Conservation (phyloP, 2,888 invertebrate genomes). For the Drosophila austrosaltans region DNA sequence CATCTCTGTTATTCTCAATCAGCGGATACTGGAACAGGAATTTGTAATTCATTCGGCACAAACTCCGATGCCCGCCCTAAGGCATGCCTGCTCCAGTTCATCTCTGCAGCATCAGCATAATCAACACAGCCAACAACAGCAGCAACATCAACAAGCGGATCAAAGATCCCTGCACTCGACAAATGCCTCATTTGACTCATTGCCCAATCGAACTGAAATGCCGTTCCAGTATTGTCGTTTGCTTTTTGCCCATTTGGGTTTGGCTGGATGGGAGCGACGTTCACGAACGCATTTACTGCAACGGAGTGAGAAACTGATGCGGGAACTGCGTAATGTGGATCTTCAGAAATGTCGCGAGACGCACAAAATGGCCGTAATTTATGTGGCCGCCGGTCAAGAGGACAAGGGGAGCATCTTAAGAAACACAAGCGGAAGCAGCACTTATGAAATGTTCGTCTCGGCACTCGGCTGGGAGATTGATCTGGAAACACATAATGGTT, state of each 20-base stretch:
- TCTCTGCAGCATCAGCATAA: conserved; percentile 46
- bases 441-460: conserved; percentile 93
- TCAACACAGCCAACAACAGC: conserved; percentile 23
- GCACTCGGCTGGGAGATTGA: conserved; percentile 91
- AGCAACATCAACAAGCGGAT: conserved; percentile 43
- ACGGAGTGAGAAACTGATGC: conserved; percentile 93
- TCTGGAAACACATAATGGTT: conserved; percentile 96
- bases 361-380: conserved; percentile 98
- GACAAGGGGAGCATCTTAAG: conserved; percentile 94
- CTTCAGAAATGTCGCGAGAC: conserved; percentile 95
- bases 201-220: conserved; percentile 84
- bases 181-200: conserved; percentile 82
- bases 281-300: conserved; percentile 92
- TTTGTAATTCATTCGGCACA: conserved; percentile 85
- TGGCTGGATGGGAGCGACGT: conserved; percentile 95
- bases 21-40: conserved; percentile 92
- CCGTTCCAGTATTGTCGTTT: conserved; percentile 94
- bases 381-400: conserved; percentile 98
- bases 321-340: conserved; percentile 97
- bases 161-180: conserved; percentile 75
- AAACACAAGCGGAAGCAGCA: conserved; percentile 96
- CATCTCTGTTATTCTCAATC: conserved; percentile 92
- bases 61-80: conserved; percentile 34
- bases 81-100: conserved; percentile 48
- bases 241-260: conserved; percentile 95